Base-by-base conservation (phyloP, 2,113 vertebrate species). In the Microtus pennsylvanicus region DNA sequence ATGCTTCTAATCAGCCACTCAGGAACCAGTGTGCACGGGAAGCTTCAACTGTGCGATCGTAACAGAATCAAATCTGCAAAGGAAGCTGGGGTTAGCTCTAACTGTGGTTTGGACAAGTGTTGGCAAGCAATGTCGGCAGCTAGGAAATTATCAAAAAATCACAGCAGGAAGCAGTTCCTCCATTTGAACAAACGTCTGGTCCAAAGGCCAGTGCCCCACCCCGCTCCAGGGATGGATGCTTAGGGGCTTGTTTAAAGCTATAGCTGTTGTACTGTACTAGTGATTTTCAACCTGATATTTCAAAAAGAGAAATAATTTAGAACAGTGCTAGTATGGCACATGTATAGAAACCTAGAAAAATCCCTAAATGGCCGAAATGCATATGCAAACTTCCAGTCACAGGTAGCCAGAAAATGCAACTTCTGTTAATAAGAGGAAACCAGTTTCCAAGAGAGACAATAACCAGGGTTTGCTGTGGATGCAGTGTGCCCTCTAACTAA, bases 221-320 rank as follows among this genome's bases (percentile, higher is more conserved):
- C 55, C 8, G 38, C n/a, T 63, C 9, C 26, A 2, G 35, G 70
- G 47, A 72, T 26, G 16, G 69, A 21, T 16, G 9, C 38, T 0
- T 7, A 63, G 26, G 42, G 42, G 24, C 8, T 10, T 26, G 0
- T 35, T 3, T 24, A 12, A 22, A 7, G 7, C 47, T 33, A 5
- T 21, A 45, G 7, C 0, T 14, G 26, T 19, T 7, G 0, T 1
- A 0, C 11, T 0, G 1, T 4, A 22, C 1, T 1, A 52, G n/a
- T 67, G 47, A 3, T 2, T 61, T 8, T 58, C 42, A 63, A 76
- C 47, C 11, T 61, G 86, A 72, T 7, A 21, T 21, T 45, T 22
- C 24, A n/a, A 7, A 13, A 38, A 90, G 61, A 81, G 24, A 91
- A 55, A 33, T 3, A 92, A 55, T 61, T 45, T 83, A 58, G 70